These are phyloP conservation scores for Hirtodrosophila histrioides DNA, from an alignment of 2,888 invertebrate genomes.

Conservation along the genomic window DNA sequence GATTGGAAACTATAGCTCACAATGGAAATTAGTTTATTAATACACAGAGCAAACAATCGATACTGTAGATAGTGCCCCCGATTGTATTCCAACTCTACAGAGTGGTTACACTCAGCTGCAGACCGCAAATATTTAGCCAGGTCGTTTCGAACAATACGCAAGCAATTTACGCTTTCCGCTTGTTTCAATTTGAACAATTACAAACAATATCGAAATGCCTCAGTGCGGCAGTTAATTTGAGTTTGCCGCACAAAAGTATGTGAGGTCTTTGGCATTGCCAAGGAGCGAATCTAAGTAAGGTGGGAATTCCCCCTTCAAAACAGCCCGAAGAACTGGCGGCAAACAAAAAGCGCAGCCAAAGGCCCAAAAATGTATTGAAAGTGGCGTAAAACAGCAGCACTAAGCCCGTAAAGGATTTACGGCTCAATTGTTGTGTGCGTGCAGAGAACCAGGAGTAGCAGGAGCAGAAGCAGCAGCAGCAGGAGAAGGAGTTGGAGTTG, in stretches of 20 bases:
- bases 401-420: slow-evolving; percentile 83
- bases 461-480: slow-evolving; percentile 5
- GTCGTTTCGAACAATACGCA: slow-evolving; percentile 56
- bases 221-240: slow-evolving; percentile 67
- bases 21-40: no score
- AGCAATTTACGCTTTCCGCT: slow-evolving; percentile 76
- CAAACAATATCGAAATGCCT: slow-evolving; percentile 42
- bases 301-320: slow-evolving; percentile 3
- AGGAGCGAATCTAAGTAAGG: slow-evolving; percentile 8
- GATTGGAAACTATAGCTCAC: no score
- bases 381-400: slow-evolving; percentile 64
- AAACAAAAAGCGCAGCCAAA: slow-evolving; percentile 64
- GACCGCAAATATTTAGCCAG: slow-evolving; percentile 23
- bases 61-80: no score
- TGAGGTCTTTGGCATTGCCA: slow-evolving; percentile 32
- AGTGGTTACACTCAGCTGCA: neutral
- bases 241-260: slow-evolving; percentile 55
- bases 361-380: slow-evolving; percentile 50
- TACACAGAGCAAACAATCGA: no score
- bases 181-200: slow-evolving; percentile 73
- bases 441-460: slow-evolving; percentile 38
- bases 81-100: no score
- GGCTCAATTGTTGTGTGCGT: slow-evolving; percentile 82
- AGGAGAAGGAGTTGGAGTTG: neutral
- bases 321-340: slow-evolving; percentile 41